Conservation (phyloP, 2,888 invertebrate species). For the Sphaerophoria taeniata region DNA sequence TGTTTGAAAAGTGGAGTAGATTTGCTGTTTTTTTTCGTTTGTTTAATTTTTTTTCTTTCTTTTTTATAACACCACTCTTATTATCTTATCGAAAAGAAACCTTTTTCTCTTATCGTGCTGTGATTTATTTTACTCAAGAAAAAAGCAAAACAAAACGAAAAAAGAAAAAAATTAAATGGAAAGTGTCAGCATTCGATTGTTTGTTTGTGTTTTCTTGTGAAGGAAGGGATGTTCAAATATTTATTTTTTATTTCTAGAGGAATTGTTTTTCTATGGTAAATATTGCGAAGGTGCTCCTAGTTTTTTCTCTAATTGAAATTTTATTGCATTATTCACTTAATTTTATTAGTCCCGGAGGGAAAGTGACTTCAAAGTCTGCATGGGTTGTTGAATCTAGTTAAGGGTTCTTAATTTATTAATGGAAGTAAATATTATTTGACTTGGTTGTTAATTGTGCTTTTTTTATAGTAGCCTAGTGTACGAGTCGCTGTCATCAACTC, state of each 20-base stretch:
- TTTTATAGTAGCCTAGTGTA: too few species aligned
- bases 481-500: too few species aligned
- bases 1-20: background rate
- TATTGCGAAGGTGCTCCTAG: background rate
- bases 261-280: background rate
- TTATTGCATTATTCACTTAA: background rate
- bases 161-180: conserved; percentile 33
- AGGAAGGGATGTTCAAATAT: background rate
- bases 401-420: too few species aligned
- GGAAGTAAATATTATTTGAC: too few species aligned
- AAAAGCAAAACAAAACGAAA: conserved; percentile 3
- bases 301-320: background rate
- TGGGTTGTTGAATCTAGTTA: too few species aligned
- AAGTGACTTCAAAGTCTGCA: too few species aligned
- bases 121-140: conserved; percentile 54
- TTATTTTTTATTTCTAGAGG: background rate
- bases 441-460: too few species aligned
- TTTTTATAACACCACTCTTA: conserved; percentile 45
- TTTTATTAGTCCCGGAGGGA: too few species aligned
- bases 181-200: conserved; percentile 27
- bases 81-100: conserved; percentile 65
- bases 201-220: background rate
- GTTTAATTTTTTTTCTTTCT: conserved; percentile 41
- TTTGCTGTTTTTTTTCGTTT: conserved; percentile 35
- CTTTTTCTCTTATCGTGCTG: conserved; percentile 57